Base-by-base conservation (phyloP, 2,888 invertebrate genomes). In the Cosmia trapezina region DNA sequence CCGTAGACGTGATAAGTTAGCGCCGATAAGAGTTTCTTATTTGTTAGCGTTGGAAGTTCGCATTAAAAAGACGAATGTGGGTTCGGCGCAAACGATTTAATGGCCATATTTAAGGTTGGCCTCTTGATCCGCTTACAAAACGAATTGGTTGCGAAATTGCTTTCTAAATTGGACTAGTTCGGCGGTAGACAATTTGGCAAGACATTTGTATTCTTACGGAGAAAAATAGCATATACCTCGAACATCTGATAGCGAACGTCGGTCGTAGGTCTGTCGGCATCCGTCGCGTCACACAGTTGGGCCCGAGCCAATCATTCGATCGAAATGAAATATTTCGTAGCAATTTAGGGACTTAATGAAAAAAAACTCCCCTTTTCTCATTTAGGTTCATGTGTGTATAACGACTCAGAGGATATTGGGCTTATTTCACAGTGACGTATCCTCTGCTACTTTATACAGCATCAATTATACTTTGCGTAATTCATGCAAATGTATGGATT, bases 121-220 rank as follows among this genome's bases (percentile, higher is more conserved):
- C 94, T 93, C 94, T 94, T 95, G 94, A 95, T 95, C 93, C 93
- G 93, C 92, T 94, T 93, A 93, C 93, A 93, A 94, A 95, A 95
- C 94, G 95, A 95, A 96, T 95, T 94, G 95, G 94, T 94, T 93
- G 91, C 93, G 93, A 95, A 96, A 96, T 96, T 96, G 95, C 95
- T 95, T 95, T 95, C 95, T 92, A 94, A 95, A 96, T 96, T 95
- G 96, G 94, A 94, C 95, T 94, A 95, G 95, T 95, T 94, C 91
- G 93, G 93, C 91, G 93, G 94, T 92, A 95, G 95, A 96, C 96
- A 94, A 95, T 95, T 96, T 95, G 94, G 95, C 95, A 94, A 95
- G 95, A 93, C 95, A 96, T 96, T 96, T 96, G 95, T 96, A 95
- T 96, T 96, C 95, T 92, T 92, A 92, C 86, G 90, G 93, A 95